Evolutionary conservation across 2,797 vertebrate species (phyloP), one percentile per base, ranked within the genome.

Genomic region (Sebastiscus albofasciatus): DNA sequence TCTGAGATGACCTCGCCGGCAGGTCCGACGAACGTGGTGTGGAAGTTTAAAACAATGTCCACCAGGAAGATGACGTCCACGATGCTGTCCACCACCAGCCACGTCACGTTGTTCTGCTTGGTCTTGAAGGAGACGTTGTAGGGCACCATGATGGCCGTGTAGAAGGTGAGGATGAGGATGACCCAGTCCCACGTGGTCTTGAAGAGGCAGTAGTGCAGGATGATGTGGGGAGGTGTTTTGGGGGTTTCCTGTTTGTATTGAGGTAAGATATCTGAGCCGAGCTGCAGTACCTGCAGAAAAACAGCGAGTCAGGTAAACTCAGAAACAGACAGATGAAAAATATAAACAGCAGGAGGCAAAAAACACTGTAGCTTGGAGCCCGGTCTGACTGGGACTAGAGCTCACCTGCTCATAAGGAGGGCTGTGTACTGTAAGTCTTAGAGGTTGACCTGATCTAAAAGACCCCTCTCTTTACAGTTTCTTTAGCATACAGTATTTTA

Each of bases 101-200:
- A 99, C 9, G 97, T 97, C 89, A 99, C 98, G 1, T 99, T 99
- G 96, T 99, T 99, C 96, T 99, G 98, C 92, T 99, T 99, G 68
- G 97, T 99, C 95, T 99, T 99, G 93, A 99, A 99, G 76, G 98
- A 99, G 79, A 99, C 98, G 20, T 99, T 99, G 95, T 99, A 99
- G 91, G 99, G 99, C 81, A 99, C 99, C 97, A 99, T 96, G 94
- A 99, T 99, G 92, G 99, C 99, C 0, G 99, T 99, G 95, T 99
- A 99, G 94, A 99, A 99, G 82, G 99, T 99, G 93, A 99, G 96
- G 93, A 99, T 99, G 93, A 99, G 96, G 95, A 99, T 99, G 90
- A 99, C 97, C 99, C 99, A 99, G 91, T 99, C 99, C 99, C 99
- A 99, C 1, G 99, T 99, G 90, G 99, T 99, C 95, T 99, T 99